Evolutionary conservation across 2,113 vertebrate species (phyloP), one percentile per base, ranked within the genome.

Genomic region (Calidris pygmaea): DNA sequence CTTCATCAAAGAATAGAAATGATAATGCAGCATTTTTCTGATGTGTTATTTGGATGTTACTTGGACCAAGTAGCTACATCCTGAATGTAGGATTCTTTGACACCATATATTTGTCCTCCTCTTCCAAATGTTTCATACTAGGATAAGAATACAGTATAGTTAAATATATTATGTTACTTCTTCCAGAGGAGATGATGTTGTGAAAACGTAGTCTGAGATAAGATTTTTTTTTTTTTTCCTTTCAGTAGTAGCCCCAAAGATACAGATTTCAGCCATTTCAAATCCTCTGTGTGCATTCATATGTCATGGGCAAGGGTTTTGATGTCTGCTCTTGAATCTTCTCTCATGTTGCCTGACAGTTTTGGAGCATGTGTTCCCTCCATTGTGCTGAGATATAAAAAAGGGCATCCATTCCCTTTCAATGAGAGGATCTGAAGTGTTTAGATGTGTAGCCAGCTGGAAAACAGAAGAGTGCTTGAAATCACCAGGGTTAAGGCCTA

Each of bases 391-490:
- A 12, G 50, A 29, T 48, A 43, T 45, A 14, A 53, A 45, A 85
- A 74, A 41, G 24, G 24, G 59, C 32, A 17, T 10, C 47, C 3
- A 3, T 8, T 63, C 29, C 62, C 14, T 86, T 86, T 72, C 53
- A 82, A 2, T 39, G 53, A 87, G 73, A 95, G 68, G 3, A 21
- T 85, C n/a, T 80, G 71, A 95, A 93, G 53, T 82, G 60, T 79
- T 90, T 14, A 53, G 30, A 68, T 1, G 0, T 39, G 15, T 15
- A 89, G 35, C 32, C 29, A 78, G 35, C 27, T 81, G 45, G 58
- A 93, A 95, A 79, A 89, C 48, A 72, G 56, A 65, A 75, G 48
- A 63, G 17, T 68, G 8, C 37, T 95, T 84, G 35, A 90, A 86
- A 90, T 86, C 48, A 63, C 23, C 1, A 30, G 14, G 18, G 48